These are phyloP conservation scores for Exephanes ischioxanthus DNA, from an alignment of 2,888 invertebrate genomes.

Conservation along the genomic window DNA sequence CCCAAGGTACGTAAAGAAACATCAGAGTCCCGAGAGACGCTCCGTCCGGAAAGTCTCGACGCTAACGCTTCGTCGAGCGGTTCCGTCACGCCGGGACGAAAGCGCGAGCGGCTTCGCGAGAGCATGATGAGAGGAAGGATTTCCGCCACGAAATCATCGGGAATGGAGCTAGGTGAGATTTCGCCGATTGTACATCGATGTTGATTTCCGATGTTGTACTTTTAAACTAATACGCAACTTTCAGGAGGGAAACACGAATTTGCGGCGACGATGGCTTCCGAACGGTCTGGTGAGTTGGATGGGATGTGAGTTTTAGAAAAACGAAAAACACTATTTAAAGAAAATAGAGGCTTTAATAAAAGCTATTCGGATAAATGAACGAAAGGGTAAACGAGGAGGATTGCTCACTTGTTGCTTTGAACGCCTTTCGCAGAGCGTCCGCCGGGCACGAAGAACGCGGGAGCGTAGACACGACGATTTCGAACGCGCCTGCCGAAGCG, in stretches of 20 bases:
- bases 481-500: conserved; percentile 12
- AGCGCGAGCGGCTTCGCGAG: conserved; percentile 63
- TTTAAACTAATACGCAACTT: conserved; percentile 49
- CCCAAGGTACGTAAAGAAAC: conserved; percentile 74
- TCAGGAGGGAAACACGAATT: conserved; percentile 51
- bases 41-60: conserved; percentile 37
- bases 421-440: conserved; percentile 55
- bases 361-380: neutral
- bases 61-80: conserved; percentile 23
- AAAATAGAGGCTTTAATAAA: neutral
- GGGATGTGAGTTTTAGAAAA: conserved; percentile 67
- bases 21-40: conserved; percentile 41
- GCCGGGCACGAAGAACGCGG: conserved; percentile 14
- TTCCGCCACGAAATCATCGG: conserved; percentile 41
- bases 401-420: conserved; percentile 37
- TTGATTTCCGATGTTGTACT: neutral
- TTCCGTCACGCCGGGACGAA: conserved; percentile 64
- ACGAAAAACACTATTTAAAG: neutral
- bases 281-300: conserved; percentile 65
- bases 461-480: neutral
- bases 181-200: conserved; percentile 53
- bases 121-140: conserved; percentile 67
- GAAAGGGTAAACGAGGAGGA: neutral
- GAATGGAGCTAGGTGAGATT: conserved; percentile 65
- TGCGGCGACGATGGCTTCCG: conserved; percentile 37